Percentiles rank a stretch among this genome's conserved stretches.
Conservation (phyloP, 2,113 vertebrate genomes). For the Arizona elegans region DNA sequence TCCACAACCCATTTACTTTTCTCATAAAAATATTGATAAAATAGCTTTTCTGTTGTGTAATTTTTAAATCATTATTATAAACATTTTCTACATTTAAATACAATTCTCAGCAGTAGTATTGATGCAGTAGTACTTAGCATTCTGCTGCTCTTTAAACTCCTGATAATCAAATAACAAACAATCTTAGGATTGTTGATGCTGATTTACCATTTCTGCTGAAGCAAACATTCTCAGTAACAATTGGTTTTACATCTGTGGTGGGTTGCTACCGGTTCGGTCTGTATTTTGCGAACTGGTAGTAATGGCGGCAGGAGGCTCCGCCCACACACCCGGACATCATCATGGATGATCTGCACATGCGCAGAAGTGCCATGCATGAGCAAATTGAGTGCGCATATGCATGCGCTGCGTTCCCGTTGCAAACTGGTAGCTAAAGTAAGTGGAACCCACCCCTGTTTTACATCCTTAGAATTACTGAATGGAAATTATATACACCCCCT, state of each 20-base stretch:
- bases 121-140: neutral
- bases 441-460: neutral
- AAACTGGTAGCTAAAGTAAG: no score
- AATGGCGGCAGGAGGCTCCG: no score
- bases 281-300: no score
- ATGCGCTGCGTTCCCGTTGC: no score
- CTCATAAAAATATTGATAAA: neutral
- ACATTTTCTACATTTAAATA: neutral
- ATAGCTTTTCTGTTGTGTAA: neutral
- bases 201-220: constrained; percentile 39
- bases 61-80: neutral
- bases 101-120: neutral
- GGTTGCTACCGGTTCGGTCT: no score
- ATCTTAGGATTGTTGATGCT: constrained; percentile 6
- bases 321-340: no score
- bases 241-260: constrained; percentile 16
- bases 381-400: no score
- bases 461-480: constrained; percentile 33
- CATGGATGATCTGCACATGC: no score
- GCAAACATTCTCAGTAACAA: constrained; percentile 38
- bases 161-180: constrained; percentile 14
- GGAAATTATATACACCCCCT: constrained; percentile 17
- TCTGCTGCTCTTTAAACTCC: constrained; percentile 15
- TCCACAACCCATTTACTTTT: neutral
- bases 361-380: no score